These are phyloP conservation scores for Macroglossus sobrinus DNA, from an alignment of 2,113 vertebrate species.

Conservation along the genomic window DNA sequence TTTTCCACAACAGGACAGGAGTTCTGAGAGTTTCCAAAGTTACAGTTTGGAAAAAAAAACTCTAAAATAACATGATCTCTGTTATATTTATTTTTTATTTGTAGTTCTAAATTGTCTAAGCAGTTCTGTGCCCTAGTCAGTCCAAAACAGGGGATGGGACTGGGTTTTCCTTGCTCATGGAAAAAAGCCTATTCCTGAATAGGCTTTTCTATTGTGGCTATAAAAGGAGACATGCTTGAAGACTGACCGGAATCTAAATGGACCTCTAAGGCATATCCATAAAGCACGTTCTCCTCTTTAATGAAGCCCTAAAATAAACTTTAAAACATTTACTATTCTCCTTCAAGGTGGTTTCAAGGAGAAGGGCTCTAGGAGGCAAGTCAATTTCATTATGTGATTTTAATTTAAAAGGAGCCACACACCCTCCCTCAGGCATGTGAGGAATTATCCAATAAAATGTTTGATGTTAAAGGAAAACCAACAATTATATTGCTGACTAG, in stretches of 20 bases:
- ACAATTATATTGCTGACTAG: background rate
- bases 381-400: constrained; percentile 28
- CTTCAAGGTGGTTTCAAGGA: constrained; percentile 36
- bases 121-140: background rate
- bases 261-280: background rate
- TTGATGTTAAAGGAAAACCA: constrained; percentile 22
- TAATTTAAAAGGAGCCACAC: constrained; percentile 37
- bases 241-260: background rate
- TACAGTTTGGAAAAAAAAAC: background rate
- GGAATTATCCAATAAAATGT: constrained; percentile 33
- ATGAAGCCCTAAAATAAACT: constrained; percentile 33
- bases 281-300: constrained; percentile 22
- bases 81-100: background rate
- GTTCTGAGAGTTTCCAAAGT: background rate
- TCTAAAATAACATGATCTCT: background rate
- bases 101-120: background rate
- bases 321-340: background rate
- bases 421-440: background rate
- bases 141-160: background rate
- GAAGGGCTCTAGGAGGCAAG: background rate
- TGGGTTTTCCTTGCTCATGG: background rate
- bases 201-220: background rate
- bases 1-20: background rate
- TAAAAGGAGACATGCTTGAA: background rate
- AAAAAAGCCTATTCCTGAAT: too few relatives aligned